A percentile compares a stretch with the other conserved stretches of the same genome.
Conservation (phyloP, 2,797 vertebrate genomes). For the Selene dorsalis region DNA sequence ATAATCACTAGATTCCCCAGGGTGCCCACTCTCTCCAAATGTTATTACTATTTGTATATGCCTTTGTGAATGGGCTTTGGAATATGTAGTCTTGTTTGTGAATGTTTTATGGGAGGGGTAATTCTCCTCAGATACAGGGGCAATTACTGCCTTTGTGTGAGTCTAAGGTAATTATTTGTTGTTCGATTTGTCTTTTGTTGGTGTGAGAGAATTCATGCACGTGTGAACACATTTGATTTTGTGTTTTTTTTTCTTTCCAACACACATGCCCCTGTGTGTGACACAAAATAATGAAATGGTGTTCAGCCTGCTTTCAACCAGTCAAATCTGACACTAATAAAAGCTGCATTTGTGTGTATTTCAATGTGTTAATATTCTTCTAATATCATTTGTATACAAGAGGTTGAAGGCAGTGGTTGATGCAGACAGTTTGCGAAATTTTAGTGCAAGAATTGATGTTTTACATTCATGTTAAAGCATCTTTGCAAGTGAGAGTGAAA, state of each 20-base stretch:
- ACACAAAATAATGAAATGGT: not conserved
- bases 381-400: not conserved
- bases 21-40: conserved; percentile 60
- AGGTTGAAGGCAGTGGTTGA: not conserved
- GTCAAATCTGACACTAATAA: not conserved
- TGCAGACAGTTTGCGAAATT: not conserved
- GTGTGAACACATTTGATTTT: conserved; percentile 32
- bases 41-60: conserved; percentile 69
- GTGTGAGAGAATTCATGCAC: conserved; percentile 32
- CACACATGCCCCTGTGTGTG: not conserved
- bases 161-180: conserved; percentile 61
- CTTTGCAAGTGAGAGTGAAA: not conserved
- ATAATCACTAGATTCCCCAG: conserved; percentile 74
- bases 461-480: conserved; percentile 8
- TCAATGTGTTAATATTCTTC: not conserved
- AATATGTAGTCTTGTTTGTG: conserved; percentile 59
- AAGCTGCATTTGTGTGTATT: not conserved
- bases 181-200: conserved; percentile 41
- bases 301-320: conserved; percentile 1
- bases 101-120: conserved; percentile 57
- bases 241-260: not conserved
- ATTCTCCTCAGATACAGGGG: conserved; percentile 60
- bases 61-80: conserved; percentile 54
- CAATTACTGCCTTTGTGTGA: conserved; percentile 57
- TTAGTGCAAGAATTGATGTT: not conserved